Evolutionary conservation across 30 jellyfish, hydroid and myxozoan genomes (phyloP).

Genomic region (Hydractinia symbiolongicarpus): DNA sequence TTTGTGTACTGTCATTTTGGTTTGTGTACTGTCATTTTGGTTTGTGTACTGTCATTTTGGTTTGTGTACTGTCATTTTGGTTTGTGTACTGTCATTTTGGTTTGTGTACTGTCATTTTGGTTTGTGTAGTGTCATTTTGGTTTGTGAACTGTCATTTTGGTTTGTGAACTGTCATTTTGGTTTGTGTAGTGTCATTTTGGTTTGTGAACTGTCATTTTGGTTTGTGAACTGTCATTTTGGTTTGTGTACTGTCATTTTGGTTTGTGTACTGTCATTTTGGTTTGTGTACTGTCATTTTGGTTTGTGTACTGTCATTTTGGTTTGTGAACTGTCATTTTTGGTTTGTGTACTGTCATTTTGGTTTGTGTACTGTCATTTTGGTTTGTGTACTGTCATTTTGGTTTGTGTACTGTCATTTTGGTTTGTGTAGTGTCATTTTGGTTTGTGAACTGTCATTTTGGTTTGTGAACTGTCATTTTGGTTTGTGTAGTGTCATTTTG

Average conservation of each 20-base stretch:
- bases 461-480: constrained; percentile 37
- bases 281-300: constrained; percentile 38
- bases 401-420: constrained; percentile 32
- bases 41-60: constrained; percentile 38
- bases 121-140: too few species aligned
- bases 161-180: constrained; percentile 37
- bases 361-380: constrained; percentile 38
- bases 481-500: constrained; percentile 35
- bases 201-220: constrained; percentile 37
- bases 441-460: constrained; percentile 37
- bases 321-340: too few species aligned
- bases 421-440: too few species aligned
- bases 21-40: constrained; percentile 38
- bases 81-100: constrained; percentile 38
- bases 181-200: constrained; percentile 35
- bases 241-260: constrained; percentile 38
- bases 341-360: constrained; percentile 38
- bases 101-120: constrained; percentile 14
- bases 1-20: constrained; percentile 38
- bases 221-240: constrained; percentile 37
- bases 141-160: constrained; percentile 37
- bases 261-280: constrained; percentile 38
- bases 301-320: constrained; percentile 14
- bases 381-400: constrained; percentile 38
- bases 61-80: constrained; percentile 38